Conservation (phyloP, 2,888 invertebrate species). For the Synergus japonicus region DNA sequence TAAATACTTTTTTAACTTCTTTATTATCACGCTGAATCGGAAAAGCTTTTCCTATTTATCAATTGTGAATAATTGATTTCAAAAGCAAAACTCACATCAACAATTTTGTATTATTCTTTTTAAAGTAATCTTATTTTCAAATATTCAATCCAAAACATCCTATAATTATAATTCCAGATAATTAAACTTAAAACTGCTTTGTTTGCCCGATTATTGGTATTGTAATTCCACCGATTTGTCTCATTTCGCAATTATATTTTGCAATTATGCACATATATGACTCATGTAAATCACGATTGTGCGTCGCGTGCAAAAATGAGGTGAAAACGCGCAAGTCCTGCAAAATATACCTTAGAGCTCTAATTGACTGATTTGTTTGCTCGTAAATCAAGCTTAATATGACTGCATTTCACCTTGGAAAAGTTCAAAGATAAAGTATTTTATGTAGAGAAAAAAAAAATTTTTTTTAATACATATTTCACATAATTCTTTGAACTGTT, state of each 20-base stretch:
- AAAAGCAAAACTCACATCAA: too few species aligned
- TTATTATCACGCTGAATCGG: too few species aligned
- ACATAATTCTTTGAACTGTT: too few species aligned
- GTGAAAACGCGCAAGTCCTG: slow-evolving; percentile 8
- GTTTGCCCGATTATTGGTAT: background rate
- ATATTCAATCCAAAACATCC: background rate
- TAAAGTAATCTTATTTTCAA: too few species aligned
- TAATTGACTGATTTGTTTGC: slow-evolving; percentile 22
- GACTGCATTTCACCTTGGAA: slow-evolving; percentile 12
- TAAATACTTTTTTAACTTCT: background rate
- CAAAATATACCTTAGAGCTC: slow-evolving; percentile 10
- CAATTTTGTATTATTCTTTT: too few species aligned
- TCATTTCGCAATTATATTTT: slow-evolving; percentile 7
- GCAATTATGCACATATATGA: background rate
- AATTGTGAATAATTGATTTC: too few species aligned
- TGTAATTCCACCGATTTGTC: background rate
- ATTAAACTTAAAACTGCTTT: background rate
- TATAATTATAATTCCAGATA: background rate
- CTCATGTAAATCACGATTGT: slow-evolving; percentile 15
- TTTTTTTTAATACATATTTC: too few species aligned
- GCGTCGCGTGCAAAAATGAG: slow-evolving; percentile 32
- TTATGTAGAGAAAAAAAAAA: background rate
- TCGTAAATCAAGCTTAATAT: background rate
- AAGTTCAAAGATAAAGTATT: background rate
- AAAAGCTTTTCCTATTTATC: too few species aligned